These are phyloP conservation scores for Megaceryle alcyon DNA, from an alignment of 2,797 vertebrate genomes.

Conservation along the genomic window DNA sequence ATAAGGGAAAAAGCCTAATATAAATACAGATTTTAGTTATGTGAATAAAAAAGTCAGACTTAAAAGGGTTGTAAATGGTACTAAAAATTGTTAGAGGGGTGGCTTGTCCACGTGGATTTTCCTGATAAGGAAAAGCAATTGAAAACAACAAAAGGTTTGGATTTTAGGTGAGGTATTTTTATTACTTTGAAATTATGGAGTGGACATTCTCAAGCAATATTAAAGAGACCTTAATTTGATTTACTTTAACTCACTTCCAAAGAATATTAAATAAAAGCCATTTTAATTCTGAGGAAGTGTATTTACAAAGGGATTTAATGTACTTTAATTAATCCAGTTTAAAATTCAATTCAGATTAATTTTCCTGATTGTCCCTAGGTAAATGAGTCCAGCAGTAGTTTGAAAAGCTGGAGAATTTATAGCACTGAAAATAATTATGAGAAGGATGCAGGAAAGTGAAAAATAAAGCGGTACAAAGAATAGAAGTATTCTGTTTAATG, in stretches of 20 bases:
- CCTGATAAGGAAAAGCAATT: not conserved
- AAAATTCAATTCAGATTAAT: constrained; percentile 18
- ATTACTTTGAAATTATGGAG: not conserved
- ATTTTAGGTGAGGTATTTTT: not conserved
- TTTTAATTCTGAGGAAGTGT: not conserved
- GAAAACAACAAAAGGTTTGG: not conserved
- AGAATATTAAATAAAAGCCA: constrained; percentile 24
- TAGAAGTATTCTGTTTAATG: not conserved
- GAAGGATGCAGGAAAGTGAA: not conserved
- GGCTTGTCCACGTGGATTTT: not conserved
- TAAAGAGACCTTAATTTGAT: not conserved
- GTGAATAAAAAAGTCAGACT: not conserved
- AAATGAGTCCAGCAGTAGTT: not conserved
- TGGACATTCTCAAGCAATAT: not conserved
- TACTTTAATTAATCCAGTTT: constrained; percentile 12
- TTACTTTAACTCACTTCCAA: constrained; percentile 13
- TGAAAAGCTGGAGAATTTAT: not conserved
- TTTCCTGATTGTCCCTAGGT: not conserved
- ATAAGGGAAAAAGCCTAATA: not conserved
- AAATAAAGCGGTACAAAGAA: not conserved
- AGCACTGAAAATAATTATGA: not conserved
- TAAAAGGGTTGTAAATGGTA: not conserved
- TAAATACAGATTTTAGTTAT: not conserved
- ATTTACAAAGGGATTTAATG: not conserved
- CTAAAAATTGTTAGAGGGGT: not conserved